Base-by-base conservation (phyloP, 2,888 invertebrate genomes). In the Lasioglossum pauxillum region DNA sequence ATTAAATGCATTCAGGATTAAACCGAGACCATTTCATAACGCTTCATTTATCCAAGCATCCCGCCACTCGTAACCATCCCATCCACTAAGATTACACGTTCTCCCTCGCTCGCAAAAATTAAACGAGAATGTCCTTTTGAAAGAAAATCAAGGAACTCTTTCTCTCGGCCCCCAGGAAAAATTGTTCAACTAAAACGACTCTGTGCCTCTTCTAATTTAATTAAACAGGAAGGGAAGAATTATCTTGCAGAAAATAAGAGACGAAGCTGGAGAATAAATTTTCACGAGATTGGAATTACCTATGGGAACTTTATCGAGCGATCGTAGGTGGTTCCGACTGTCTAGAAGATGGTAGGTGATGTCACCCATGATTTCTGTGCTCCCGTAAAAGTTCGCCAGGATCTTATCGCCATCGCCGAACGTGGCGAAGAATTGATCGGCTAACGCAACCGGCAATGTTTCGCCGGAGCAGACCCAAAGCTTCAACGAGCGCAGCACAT, bases 301-400 rank as follows among this genome's bases (percentile, higher is more conserved):
- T 89, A 99, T 98, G 2, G 98, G 98, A 76, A 98, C 97, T 90
- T 97, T 97, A 14, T 97, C 96, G 82, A 96, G 95, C 82, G 96
- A 94, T 85, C 96, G 96, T 83, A 98, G 92, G 88, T 98, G 97
- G 7, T 96, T 96, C 23, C 95, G 93, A 76, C 96, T 96, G 83
- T 96, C 96, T 91, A 98, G 96, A 0, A 97, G 96, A 90, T 97
- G 97, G 92, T 97, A 98, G 0, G 98, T 98, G 3, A 98, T 98
- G 93, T 98, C 98, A 0, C 98, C 98, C 97, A 98, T 98, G 0
- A 98, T 97, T 95, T 99, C 99, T 0, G 98, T 98, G 89, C 98
- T 98, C 0, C 99, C 99, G 92, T 98, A 98, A 93, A 98, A 98
- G 94, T 98, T 99, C 78, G 98, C 98, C 67, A 99, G 95, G 27